Conservation (phyloP, 1,140 invertebrate species). For the Patella vulgata region DNA sequence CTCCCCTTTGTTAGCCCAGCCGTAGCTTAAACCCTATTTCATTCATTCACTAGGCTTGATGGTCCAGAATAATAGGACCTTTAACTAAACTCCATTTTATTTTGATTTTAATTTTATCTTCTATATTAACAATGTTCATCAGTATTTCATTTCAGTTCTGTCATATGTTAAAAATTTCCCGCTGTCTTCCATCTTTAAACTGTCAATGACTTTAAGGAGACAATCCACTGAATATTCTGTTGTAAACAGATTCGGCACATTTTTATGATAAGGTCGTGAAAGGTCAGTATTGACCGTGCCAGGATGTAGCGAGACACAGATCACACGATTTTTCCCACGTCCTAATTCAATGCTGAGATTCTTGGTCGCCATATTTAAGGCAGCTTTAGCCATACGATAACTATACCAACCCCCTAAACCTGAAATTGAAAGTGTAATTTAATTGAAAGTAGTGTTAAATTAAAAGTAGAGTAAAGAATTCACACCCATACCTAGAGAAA, state of each 20-base stretch:
- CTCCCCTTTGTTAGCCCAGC: too few species aligned
- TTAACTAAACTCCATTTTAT: too few species aligned
- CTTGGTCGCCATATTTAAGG: conserved; percentile 62
- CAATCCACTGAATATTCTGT: conserved; percentile 53
- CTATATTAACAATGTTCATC: too few species aligned
- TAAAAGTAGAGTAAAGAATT: too few species aligned
- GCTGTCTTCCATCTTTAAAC: conserved; percentile 47
- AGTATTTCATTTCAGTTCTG: conserved; percentile 46
- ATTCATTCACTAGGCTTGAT: too few species aligned
- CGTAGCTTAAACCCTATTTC: too few species aligned
- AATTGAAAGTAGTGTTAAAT: too few species aligned
- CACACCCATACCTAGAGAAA: too few species aligned
- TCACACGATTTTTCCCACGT: conserved; percentile 51
- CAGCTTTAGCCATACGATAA: conserved; percentile 62
- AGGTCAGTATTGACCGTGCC: conserved; percentile 63
- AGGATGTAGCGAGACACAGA: conserved; percentile 58
- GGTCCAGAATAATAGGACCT: too few species aligned
- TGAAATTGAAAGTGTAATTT: conserved; percentile 12
- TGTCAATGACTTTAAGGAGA: conserved; percentile 55
- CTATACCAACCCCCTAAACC: conserved; percentile 63
- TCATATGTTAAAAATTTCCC: conserved; percentile 57
- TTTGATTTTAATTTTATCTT: too few species aligned
- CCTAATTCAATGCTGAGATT: conserved; percentile 61
- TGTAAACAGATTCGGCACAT: conserved; percentile 55
- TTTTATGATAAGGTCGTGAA: conserved; percentile 61